Conservation (phyloP, 35 echinoderm and acorn worm genomes). For the Eucidaris tribuloides region DNA sequence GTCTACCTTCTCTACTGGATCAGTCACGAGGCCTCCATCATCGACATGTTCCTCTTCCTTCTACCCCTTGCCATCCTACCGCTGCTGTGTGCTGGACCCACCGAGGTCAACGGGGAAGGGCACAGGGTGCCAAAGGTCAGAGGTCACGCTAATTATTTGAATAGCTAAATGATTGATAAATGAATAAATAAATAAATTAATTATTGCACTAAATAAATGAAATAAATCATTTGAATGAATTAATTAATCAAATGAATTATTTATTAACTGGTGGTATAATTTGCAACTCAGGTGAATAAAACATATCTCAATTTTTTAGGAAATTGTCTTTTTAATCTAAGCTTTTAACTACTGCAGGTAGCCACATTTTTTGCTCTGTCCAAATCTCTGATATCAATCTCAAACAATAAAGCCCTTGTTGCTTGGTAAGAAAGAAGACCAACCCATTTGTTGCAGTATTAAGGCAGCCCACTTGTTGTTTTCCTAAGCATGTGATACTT, state of each 20-base stretch:
- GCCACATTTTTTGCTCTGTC: too few relatives aligned
- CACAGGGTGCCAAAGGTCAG: constrained; percentile 81
- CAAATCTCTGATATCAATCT: too few relatives aligned
- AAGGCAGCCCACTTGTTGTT: too few relatives aligned
- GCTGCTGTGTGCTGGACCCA: constrained; percentile 77
- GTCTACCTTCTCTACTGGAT: constrained; percentile 95
- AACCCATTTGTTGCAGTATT: too few relatives aligned
- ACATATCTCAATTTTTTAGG: not conserved
- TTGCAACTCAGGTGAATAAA: not conserved
- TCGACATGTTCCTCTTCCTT: constrained; percentile 90
- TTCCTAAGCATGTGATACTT: too few relatives aligned
- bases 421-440: too few relatives aligned
- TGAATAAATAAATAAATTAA: not conserved
- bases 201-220: not conserved
- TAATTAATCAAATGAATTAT: not conserved
- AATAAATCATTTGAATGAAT: not conserved
- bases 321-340: not conserved
- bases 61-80: constrained; percentile 69
- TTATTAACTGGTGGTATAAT: not conserved
- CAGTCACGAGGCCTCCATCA: constrained; percentile 77
- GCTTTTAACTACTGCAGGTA: too few relatives aligned
- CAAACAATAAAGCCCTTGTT: too few relatives aligned
- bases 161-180: not conserved
- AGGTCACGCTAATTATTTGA: not conserved
- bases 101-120: constrained; percentile 91